Base-by-base conservation (phyloP, 1,140 invertebrate genomes). In the Dermatophagoides farinae region DNA sequence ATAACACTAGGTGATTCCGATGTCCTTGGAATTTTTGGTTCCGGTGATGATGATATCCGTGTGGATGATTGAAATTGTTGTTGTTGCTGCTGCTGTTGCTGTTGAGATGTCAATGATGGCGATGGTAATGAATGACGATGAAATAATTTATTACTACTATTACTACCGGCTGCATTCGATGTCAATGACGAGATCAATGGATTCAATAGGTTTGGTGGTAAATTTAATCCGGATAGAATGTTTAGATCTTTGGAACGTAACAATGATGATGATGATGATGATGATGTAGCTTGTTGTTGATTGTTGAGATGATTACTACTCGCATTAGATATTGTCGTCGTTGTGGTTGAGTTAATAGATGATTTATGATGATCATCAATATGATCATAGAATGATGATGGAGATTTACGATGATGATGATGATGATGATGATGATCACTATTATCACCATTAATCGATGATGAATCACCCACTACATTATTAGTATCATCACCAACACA, bases 61-160 rank as follows among this genome's bases (percentile, higher is more conserved):
- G 11, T 22, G 6, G 53, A n/a, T 37, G 37, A 44, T 57, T 57
- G 40, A 41, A n/a, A 37, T 20, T 44, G 10, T n/a, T 57, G 16
- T 39, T 39, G 39, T 25, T 62, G 12, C 23, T 47, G 16, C 14
- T 20, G 43, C 20, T 25, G 54, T 14, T 20, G 57, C 60, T 57
- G 61, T 62, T n/a, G 37, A 23, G 25, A 38, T 53, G 20, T 37
- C 2, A 57, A 12, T 22, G 16, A 8, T n/a, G 39, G 41, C 52
- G 54, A 58, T 60, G 25, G 41, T 61, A 50, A 58, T 49, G 37
- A 20, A 53, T 44, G 43, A 44, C 18, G 51, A 53, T 22, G 51
- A 53, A 6, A 53, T 38, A 23, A 39, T 14, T 31, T 18, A 53
- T 38, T 20, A 23, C 14, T 31, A 20, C n/a, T 14, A 23, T 50